phyloP scores from a whole-genome alignment of 2,888 invertebrate genomes.

The Aethes cnicana region DNA sequence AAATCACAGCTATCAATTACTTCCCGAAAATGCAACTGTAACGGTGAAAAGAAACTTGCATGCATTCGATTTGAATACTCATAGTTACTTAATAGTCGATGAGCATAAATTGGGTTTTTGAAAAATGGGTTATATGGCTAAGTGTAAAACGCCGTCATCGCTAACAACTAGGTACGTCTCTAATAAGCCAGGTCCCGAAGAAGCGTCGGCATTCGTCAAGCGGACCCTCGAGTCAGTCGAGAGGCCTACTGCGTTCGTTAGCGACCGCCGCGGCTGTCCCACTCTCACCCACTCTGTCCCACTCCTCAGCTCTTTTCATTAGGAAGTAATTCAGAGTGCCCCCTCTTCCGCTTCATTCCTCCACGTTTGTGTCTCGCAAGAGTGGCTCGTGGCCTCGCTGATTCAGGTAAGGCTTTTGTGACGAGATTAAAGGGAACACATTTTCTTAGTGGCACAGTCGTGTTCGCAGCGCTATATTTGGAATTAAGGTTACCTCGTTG shows the following conservation, averaged over 20 bases:
- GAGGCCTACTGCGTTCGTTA: slow-evolving; percentile 76
- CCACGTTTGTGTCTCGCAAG: slow-evolving; percentile 68
- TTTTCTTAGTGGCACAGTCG: slow-evolving; percentile 61
- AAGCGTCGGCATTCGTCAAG: slow-evolving; percentile 47
- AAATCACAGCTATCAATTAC: too few relatives aligned
- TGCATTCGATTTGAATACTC: too few relatives aligned
- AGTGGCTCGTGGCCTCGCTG: slow-evolving; percentile 71
- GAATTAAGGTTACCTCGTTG: slow-evolving; percentile 53
- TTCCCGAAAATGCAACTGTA: too few relatives aligned
- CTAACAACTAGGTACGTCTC: slow-evolving; percentile 33
- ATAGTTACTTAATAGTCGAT: too few relatives aligned
- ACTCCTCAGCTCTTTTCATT: slow-evolving; percentile 80
- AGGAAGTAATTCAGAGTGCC: slow-evolving; percentile 81
- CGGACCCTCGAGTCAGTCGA: slow-evolving; percentile 60
- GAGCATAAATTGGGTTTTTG: too few relatives aligned
- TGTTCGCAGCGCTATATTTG: slow-evolving; percentile 70
- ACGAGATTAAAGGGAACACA: slow-evolving; percentile 79
- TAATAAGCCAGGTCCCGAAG: slow-evolving; percentile 43
- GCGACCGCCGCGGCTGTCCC: slow-evolving; percentile 64
- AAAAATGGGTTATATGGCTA: too few relatives aligned
- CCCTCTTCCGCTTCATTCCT: slow-evolving; percentile 80
- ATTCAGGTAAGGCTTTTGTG: slow-evolving; percentile 81
- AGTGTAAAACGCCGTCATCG: not conserved
- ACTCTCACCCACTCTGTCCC: slow-evolving; percentile 58
- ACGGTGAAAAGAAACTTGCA: too few relatives aligned